These are phyloP conservation scores for Remorina albescens DNA, from an alignment of 2,797 vertebrate species.

Conservation along the genomic window DNA sequence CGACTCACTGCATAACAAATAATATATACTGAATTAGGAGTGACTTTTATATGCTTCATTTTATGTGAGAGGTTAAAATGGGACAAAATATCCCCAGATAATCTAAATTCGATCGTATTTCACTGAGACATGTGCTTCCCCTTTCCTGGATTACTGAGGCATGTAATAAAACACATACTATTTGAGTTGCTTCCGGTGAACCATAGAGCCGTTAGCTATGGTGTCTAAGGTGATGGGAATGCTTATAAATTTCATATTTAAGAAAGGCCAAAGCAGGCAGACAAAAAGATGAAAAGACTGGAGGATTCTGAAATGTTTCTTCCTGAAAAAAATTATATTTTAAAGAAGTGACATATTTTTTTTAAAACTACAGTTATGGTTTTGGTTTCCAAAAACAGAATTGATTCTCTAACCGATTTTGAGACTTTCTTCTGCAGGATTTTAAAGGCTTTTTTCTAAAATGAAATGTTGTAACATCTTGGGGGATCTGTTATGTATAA, in stretches of 20 bases:
- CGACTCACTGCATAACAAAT: conserved; percentile 58
- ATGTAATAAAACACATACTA: conserved; percentile 84
- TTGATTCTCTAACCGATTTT: background rate
- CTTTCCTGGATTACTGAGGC: conserved; percentile 84
- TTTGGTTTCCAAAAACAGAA: background rate
- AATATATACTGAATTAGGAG: conserved; percentile 57
- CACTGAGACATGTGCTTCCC: conserved; percentile 82
- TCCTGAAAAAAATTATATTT: background rate
- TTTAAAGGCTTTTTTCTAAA: conserved; percentile 8
- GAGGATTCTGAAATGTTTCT: background rate
- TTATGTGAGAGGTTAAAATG: conserved; percentile 74
- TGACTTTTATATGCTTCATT: conserved; percentile 81
- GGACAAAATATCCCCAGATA: conserved; percentile 78
- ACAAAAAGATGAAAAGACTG: conserved; percentile 14
- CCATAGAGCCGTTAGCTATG: conserved; percentile 69
- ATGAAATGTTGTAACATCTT: conserved; percentile 12
- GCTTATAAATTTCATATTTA: conserved; percentile 69
- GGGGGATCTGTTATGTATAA: conserved; percentile 25
- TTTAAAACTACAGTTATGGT: background rate
- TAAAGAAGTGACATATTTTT: background rate
- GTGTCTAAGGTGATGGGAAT: conserved; percentile 72
- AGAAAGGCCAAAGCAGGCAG: conserved; percentile 29
- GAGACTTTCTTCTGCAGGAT: background rate
- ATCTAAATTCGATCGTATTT: conserved; percentile 84
- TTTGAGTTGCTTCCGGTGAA: conserved; percentile 79